Percentiles rank a stretch among this genome's conserved stretches.
Conservation (phyloP, 2,113 vertebrate species). For the Delphinapterus leucas region DNA sequence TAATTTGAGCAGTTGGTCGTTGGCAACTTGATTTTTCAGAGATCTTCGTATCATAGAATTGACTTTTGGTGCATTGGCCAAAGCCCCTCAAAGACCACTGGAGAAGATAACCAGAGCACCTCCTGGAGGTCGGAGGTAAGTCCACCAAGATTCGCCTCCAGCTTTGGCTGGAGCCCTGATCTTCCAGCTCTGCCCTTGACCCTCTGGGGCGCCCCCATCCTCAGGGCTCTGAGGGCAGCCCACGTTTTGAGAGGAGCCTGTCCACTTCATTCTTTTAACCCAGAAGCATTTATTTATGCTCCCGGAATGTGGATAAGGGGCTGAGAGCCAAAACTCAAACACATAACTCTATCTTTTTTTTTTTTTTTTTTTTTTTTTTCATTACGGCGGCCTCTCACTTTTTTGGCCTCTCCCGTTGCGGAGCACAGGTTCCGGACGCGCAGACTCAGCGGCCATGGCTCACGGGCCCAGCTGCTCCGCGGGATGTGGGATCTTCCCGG, state of each 20-base stretch:
- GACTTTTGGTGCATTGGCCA: background rate
- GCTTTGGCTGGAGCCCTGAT: background rate
- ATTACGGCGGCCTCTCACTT: too few species aligned
- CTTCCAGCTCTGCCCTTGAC: background rate
- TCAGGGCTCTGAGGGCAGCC: background rate
- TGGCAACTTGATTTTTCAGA: background rate
- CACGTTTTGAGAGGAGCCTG: background rate
- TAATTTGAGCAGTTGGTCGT: background rate
- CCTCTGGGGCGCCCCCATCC: background rate
- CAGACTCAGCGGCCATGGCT: too few species aligned
- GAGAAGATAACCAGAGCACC: rapidly evolving
- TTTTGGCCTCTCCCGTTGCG: too few species aligned
- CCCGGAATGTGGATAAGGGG: background rate
- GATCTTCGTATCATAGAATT: background rate
- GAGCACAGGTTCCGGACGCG: too few species aligned
- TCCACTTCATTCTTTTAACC: background rate
- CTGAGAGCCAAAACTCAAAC: background rate
- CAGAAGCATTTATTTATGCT: background rate
- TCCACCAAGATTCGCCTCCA: background rate
- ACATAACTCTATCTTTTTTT: background rate
- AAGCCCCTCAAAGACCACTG: background rate
- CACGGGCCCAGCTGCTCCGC: too few species aligned
- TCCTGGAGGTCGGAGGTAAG: background rate
- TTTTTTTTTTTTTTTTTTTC: background rate
- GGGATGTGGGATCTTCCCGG: too few species aligned